Base-by-base conservation (phyloP, 2,888 invertebrate species). In the Xanthorhoe spadicearia region DNA sequence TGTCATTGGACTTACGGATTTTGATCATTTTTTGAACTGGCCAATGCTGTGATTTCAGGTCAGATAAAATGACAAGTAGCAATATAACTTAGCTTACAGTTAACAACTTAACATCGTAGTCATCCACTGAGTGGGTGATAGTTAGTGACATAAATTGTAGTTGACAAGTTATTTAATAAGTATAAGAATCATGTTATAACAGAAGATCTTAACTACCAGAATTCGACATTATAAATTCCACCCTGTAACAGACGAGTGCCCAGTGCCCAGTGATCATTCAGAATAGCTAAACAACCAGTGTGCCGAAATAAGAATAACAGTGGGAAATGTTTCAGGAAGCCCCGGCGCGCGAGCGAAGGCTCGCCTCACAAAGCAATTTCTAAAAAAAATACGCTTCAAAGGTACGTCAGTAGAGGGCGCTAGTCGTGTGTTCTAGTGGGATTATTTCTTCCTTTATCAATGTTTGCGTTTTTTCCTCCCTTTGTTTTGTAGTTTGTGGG, bases 371-470 rank as follows among this genome's bases (percentile, higher is more conserved):
- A 92, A 91, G 83, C 83, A 83, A 81, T 89, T 87, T 74, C 78
- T 90, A 79, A 92, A 92, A 91, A 92, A 92, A 85, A 85, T 86
- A 70, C 88, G 89, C 61, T 85, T 81, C 81, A 92, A 89, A 92
- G 92, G 92, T 92, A 92, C 77, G 92, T 88, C 81, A 71, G 84
- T 89, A 90, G 90, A 77, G 82, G 88, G 86, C 78, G 80, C 81
- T 79, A 75, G 74, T 53, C 62, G 64, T 77, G 74, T 72, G 63
- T 64, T 61, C 70, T 67, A 66, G 53, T 66, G 64, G 68, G 64
- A 54, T 32, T 32, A 54, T 64, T 66, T 56, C 51, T 35, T 64
- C 35, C 23, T 64, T 61, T 72, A 55, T n/a, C 53, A 64, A 54
- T 67, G 61, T 69, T 66, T 69, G 57, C 38, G 49, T 46, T 55